Evolutionary conservation across 2,888 invertebrate genomes (phyloP), one percentile per base, ranked within the genome.

Genomic region (Crocallis elinguaria): DNA sequence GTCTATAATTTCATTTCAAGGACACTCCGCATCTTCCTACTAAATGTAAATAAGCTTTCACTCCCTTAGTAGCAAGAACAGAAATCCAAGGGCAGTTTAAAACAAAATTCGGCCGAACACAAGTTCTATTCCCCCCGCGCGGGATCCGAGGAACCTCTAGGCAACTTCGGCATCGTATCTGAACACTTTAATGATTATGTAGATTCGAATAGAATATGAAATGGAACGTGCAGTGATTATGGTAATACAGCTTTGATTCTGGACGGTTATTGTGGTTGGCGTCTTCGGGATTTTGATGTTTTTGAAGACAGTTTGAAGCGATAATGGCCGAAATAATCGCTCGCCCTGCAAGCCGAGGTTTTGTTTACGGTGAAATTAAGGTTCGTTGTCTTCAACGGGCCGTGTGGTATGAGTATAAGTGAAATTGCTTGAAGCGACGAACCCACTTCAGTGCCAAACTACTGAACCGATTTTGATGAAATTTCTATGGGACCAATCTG

Each of bases 201-300:
- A 64, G 62, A 66, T 64, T 39, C 43, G 42, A 57, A 64, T 57
- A 61, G 64, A 69, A 66, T 69, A 66, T 69, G 67, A 67, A 69
- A 64, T 64, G 60, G 61, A 65, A 54, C 58, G 62, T 60, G 56
- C 62, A 63, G 59, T 61, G 62, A 69, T 63, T 64, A 64, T 63
- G 66, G 46, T 62, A 69, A 69, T 67, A 39, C 29, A 25, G 41
- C 36, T 46, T 52, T 41, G 36, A 37, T 46, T 41, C 27, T 17
- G n/a, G 38, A 5, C 25, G 5, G 27, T 17, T 39, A 39, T 39
- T 27, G 16, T 13, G 17, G 35, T 5, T 23, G 21, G 25, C 5
- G 8, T 17, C 9, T 11, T 14, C 13, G 23, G n/a, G n/a, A n/a
- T 11, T 21, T 8, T 1, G 17, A 12, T 12, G 12, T 35, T 19